Evolutionary conservation across 2,797 vertebrate species (phyloP).

Genomic region (Picus viridis): DNA sequence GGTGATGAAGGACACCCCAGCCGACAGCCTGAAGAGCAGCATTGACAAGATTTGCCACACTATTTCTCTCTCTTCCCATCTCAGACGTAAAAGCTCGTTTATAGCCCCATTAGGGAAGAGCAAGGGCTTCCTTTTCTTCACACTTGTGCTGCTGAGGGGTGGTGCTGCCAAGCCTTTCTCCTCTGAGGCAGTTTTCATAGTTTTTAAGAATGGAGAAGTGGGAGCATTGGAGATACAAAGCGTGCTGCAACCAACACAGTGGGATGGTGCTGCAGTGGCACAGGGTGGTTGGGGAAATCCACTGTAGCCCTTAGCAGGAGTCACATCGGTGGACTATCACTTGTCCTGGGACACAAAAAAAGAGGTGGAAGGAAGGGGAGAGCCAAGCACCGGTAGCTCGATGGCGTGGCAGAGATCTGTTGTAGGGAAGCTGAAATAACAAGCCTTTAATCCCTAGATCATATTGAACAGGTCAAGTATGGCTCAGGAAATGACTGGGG

Average conservation of each 20-base stretch:
- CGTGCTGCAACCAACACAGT: accelerated
- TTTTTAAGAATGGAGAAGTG: not conserved
- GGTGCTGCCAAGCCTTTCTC: not conserved
- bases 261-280: accelerated
- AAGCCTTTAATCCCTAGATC: conserved; percentile 33
- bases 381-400: not conserved
- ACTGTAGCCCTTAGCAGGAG: not conserved
- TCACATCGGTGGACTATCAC: not conserved
- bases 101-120: not conserved
- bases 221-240: not conserved
- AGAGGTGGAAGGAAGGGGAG: not conserved
- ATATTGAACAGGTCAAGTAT: not conserved
- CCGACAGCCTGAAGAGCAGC: not conserved
- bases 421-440: conserved; percentile 13
- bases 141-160: not conserved
- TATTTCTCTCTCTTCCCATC: not conserved
- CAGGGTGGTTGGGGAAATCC: not conserved
- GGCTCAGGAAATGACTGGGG: conserved; percentile 23
- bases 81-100: not conserved
- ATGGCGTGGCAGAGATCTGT: not conserved
- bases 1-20: conserved; percentile 1
- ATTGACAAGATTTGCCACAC: not conserved
- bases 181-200: not conserved
- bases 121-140: not conserved
- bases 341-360: not conserved